Evolutionary conservation across 1,140 invertebrate species (phyloP).

Genomic region (Antheraea pernyi): DNA sequence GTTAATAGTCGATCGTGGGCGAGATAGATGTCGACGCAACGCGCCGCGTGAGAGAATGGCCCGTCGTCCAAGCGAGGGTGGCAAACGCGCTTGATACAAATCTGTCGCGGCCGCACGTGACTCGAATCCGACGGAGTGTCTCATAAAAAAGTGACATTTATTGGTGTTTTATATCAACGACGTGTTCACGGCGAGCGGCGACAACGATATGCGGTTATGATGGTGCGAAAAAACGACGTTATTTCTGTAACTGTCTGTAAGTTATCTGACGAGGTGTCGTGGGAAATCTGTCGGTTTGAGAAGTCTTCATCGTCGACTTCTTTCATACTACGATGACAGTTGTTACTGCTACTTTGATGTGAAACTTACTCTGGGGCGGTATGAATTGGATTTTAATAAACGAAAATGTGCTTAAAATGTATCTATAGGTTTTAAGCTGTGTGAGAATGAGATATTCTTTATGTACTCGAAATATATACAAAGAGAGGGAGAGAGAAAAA

Average conservation of each 20-base stretch:
- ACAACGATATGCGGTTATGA: constrained; percentile 59
- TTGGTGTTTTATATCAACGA: constrained; percentile 75
- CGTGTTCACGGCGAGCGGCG: constrained; percentile 56
- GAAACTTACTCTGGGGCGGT: too few relatives aligned
- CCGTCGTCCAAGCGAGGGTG: constrained; percentile 53
- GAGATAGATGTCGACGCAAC: constrained; percentile 50
- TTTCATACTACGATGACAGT: constrained; percentile 7
- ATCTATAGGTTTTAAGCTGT: too few relatives aligned
- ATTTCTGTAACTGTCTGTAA: constrained; percentile 23
- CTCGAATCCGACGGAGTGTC: constrained; percentile 54
- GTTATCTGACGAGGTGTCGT: constrained; percentile 56
- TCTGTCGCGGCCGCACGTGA: constrained; percentile 67
- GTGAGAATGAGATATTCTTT: too few relatives aligned
- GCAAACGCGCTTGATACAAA: constrained; percentile 61
- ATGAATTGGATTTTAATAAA: too few relatives aligned
- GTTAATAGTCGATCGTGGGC: constrained; percentile 55
- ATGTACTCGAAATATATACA: too few relatives aligned
- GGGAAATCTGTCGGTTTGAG: constrained; percentile 42
- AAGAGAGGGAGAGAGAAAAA: too few relatives aligned
- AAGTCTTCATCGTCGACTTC: constrained; percentile 38
- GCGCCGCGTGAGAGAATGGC: constrained; percentile 56
- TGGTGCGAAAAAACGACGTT: constrained; percentile 62
- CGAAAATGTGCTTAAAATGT: too few relatives aligned
- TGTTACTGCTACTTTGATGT: too few relatives aligned
- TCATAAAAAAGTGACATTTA: constrained; percentile 78